phyloP scores from a whole-genome alignment of 2,113 vertebrate species.

The Hyaena hyaena region DNA sequence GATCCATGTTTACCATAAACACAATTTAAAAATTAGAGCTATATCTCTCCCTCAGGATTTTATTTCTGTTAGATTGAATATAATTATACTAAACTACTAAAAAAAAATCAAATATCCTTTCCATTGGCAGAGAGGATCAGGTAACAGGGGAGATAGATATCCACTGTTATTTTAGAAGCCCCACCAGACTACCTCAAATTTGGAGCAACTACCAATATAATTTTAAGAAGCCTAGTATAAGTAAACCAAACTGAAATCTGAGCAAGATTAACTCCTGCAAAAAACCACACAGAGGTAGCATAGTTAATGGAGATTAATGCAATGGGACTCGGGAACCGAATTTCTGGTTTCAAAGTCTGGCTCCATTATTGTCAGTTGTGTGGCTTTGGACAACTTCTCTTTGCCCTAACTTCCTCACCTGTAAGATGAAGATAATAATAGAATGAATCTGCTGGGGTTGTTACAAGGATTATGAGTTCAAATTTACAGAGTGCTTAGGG shows the following conservation, averaged over 20 bases:
- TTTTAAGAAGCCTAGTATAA: not conserved
- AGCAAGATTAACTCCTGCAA: not conserved
- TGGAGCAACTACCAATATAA: not conserved
- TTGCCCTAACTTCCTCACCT: not conserved
- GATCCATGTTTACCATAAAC: not conserved
- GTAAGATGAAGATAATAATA: not conserved
- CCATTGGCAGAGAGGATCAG: not conserved
- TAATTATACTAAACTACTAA: not conserved
- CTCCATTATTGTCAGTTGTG: not conserved
- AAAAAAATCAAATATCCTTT: not conserved
- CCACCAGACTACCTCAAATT: not conserved
- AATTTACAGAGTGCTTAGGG: not conserved
- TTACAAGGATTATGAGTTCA: not conserved
- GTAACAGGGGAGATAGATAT: not conserved
- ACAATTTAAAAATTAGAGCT: not conserved
- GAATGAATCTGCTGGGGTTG: not conserved
- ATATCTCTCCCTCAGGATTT: not conserved
- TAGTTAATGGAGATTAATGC: not conserved
- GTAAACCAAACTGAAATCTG: not conserved
- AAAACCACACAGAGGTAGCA: not conserved
- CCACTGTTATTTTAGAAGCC: constrained; percentile 8
- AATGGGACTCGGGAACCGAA: not conserved
- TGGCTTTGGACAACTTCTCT: not conserved
- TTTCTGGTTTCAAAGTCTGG: not conserved
- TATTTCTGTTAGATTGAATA: constrained; percentile 41